These are phyloP conservation scores for Fregata magnificens DNA, from an alignment of 2,113 vertebrate genomes.

Conservation along the genomic window DNA sequence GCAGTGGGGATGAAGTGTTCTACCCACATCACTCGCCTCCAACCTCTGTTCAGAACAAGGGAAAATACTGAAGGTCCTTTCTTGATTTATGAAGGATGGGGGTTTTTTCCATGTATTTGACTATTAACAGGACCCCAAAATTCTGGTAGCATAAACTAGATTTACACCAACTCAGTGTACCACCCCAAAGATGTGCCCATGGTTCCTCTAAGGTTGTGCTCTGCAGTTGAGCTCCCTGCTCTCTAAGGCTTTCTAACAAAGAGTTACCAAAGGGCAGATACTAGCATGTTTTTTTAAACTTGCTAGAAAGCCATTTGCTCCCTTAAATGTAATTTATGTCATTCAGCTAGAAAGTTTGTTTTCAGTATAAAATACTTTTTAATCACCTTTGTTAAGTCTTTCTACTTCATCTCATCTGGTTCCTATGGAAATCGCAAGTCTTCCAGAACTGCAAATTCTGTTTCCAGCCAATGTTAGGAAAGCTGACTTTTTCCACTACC, in stretches of 20 bases:
- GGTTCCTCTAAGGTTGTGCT: background rate
- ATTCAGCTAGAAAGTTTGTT: constrained; percentile 34
- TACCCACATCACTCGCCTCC: background rate
- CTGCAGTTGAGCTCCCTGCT: background rate
- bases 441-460: constrained; percentile 41
- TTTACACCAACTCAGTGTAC: background rate
- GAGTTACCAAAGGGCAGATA: background rate
- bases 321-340: background rate
- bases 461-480: constrained; percentile 5
- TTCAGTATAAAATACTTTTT: constrained; percentile 38
- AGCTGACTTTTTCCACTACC: background rate
- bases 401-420: constrained; percentile 38
- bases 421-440: constrained; percentile 36
- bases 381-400: constrained; percentile 46
- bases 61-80: background rate
- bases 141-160: background rate
- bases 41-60: background rate
- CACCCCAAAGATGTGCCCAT: background rate
- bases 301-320: constrained; percentile 9
- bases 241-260: background rate
- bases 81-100: background rate
- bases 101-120: background rate
- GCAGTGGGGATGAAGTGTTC: background rate
- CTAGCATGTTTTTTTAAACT: background rate
- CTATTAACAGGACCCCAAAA: background rate